Percentiles rank a stretch among this genome's conserved stretches.
phyloP scores from a whole-genome alignment of 2,797 vertebrate genomes.

The Miichthys miiuy region DNA sequence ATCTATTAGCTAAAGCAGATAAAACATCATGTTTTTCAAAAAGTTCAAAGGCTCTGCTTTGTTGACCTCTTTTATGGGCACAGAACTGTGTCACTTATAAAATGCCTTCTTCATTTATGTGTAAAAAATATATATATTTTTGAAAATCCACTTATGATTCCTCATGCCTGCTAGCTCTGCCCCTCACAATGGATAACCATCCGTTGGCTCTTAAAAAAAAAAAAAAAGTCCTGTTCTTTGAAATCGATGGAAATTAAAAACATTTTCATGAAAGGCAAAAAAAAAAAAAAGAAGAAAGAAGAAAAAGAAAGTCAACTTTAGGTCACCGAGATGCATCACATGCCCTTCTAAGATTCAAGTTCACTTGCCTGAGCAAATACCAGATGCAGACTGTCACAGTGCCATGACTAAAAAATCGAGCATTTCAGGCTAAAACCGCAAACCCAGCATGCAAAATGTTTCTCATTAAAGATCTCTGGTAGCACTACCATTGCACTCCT shows the following conservation, averaged over 20 bases:
- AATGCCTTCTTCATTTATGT: not conserved
- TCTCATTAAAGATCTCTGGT: slow-evolving; percentile 51
- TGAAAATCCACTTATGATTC: not conserved
- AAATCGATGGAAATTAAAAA: not conserved
- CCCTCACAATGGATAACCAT: not conserved
- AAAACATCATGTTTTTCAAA: not conserved
- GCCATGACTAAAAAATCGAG: slow-evolving; percentile 39
- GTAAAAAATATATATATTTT: not conserved
- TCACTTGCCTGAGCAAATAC: slow-evolving; percentile 39
- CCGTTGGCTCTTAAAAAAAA: not conserved
- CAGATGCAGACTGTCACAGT: slow-evolving; percentile 52
- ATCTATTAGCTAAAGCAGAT: not conserved
- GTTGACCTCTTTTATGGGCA: not conserved
- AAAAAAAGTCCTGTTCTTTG: not conserved
- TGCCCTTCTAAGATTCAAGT: slow-evolving; percentile 39
- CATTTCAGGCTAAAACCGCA: slow-evolving; percentile 40
- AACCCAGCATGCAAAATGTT: slow-evolving; percentile 56
- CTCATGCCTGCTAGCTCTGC: not conserved
- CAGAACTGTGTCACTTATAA: not conserved
- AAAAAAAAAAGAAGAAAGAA: not conserved
- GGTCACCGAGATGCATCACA: slow-evolving; percentile 24
- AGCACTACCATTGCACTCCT: slow-evolving; percentile 23
- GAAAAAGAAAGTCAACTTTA: slow-evolving; percentile 12
- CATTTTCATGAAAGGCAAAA: not conserved
- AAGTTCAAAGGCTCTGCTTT: not conserved